Evolutionary conservation across 2,797 vertebrate genomes (phyloP).

Genomic region (Acipenser transmontanus): DNA sequence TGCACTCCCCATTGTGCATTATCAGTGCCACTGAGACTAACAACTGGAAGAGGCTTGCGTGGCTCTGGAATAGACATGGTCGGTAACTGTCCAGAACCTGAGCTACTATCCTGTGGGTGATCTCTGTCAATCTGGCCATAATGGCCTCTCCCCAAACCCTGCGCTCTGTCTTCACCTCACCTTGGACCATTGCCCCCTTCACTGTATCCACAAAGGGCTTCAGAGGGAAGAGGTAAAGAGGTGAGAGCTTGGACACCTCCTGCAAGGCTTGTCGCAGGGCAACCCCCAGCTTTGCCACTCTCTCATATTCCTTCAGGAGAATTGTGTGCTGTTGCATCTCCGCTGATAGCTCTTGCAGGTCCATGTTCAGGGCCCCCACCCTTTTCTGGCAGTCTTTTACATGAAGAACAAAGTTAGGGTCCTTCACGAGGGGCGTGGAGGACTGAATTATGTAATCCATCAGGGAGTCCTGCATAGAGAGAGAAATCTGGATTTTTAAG

Average conservation of each 20-base stretch:
- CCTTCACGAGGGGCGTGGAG: conserved; percentile 31
- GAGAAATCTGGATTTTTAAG: background rate
- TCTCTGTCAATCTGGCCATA: conserved; percentile 36
- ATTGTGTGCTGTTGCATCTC: conserved; percentile 33
- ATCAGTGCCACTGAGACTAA: conserved; percentile 59
- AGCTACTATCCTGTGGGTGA: conserved; percentile 46
- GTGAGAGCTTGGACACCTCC: conserved; percentile 57
- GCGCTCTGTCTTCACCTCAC: conserved; percentile 22
- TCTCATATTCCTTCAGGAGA: conserved; percentile 35
- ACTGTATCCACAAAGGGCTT: conserved; percentile 43
- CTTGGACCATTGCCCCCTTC: conserved; percentile 32
- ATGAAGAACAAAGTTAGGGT: conserved; percentile 35
- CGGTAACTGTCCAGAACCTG: conserved; percentile 53
- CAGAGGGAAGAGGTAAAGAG: conserved; percentile 58
- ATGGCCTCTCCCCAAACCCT: conserved; percentile 20
- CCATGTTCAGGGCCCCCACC: conserved; percentile 32
- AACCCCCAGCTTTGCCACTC: conserved; percentile 41
- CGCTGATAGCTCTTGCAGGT: conserved; percentile 32
- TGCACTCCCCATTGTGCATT: conserved; percentile 33
- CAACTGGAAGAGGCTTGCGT: conserved; percentile 52
- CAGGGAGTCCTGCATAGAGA: conserved; percentile 43
- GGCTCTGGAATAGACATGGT: conserved; percentile 50
- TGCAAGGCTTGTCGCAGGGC: conserved; percentile 55
- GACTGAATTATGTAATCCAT: conserved; percentile 43
- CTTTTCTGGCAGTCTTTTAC: conserved; percentile 31